phyloP scores from a whole-genome alignment of 2,797 vertebrate species.

The Malacoctenus gilli region DNA sequence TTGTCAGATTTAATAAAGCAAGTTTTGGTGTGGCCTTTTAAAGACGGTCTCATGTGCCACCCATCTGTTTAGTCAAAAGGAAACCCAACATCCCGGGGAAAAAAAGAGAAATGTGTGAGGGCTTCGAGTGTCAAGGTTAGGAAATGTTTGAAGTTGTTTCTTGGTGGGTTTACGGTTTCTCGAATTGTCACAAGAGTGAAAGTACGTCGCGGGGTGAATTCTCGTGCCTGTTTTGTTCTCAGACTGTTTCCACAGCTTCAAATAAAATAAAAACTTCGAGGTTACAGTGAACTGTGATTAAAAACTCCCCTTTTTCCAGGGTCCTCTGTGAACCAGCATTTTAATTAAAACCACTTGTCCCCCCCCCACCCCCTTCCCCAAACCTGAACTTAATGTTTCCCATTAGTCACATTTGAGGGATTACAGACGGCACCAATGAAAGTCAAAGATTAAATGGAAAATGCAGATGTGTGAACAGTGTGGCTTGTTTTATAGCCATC shows the following conservation, averaged over 20 bases:
- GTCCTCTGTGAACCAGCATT: constrained; percentile 69
- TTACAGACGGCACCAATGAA: constrained; percentile 88
- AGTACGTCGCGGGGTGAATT: constrained; percentile 39
- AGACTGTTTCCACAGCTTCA: constrained; percentile 53
- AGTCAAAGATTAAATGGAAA: constrained; percentile 87
- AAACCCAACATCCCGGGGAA: constrained; percentile 57
- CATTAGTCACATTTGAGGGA: constrained; percentile 94
- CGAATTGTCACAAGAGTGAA: constrained; percentile 34
- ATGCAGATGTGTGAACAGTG: constrained; percentile 88
- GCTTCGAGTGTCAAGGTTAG: constrained; percentile 39
- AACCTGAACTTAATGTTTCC: constrained; percentile 86
- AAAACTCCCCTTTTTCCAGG: constrained; percentile 61
- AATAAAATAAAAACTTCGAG: constrained; percentile 66
- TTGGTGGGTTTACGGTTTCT: constrained; percentile 31
- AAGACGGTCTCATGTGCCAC: constrained; percentile 61
- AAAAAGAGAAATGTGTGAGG: constrained; percentile 35
- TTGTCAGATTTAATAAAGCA: constrained; percentile 72
- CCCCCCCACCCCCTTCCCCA: too few species aligned
- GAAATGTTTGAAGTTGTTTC: constrained; percentile 38
- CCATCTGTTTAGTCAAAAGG: constrained; percentile 69
- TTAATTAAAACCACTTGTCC: constrained; percentile 85
- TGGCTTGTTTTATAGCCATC: constrained; percentile 79
- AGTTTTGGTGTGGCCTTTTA: constrained; percentile 49
- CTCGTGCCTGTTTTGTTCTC: constrained; percentile 37
- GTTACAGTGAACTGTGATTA: constrained; percentile 64